phyloP scores from a whole-genome alignment of 2,797 vertebrate genomes.

The Danio jaintianensis region DNA sequence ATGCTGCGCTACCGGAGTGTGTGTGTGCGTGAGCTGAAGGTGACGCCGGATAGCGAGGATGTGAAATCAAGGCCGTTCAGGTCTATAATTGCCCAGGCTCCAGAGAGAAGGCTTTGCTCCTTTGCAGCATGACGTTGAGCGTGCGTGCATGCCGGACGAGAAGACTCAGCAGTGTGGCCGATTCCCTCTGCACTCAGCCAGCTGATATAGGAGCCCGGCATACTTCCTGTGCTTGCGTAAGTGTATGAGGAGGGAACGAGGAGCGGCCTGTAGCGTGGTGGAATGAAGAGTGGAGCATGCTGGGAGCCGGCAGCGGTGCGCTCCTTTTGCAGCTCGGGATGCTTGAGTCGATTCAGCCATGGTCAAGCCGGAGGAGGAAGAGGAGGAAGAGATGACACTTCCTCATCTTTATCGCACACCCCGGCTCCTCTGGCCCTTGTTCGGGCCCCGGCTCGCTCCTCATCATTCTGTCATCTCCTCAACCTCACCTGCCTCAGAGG shows the following conservation, averaged over 20 bases:
- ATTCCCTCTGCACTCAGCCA: slow-evolving; percentile 60
- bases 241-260: slow-evolving; percentile 57
- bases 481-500: slow-evolving; percentile 61
- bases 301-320: slow-evolving; percentile 89
- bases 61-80: slow-evolving; percentile 34
- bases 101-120: slow-evolving; percentile 37
- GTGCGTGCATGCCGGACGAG: slow-evolving; percentile 68
- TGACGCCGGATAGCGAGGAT: slow-evolving; percentile 28
- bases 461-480: slow-evolving; percentile 59
- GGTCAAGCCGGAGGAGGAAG: slow-evolving; percentile 79
- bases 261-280: slow-evolving; percentile 62
- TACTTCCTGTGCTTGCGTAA: slow-evolving; percentile 66
- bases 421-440: slow-evolving; percentile 23
- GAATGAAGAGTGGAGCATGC: slow-evolving; percentile 96
- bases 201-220: slow-evolving; percentile 78
- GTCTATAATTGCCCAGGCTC: slow-evolving; percentile 37
- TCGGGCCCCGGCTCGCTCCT: slow-evolving; percentile 63
- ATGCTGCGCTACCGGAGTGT: slow-evolving; percentile 21
- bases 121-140: slow-evolving; percentile 21
- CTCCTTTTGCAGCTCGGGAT: slow-evolving; percentile 93
- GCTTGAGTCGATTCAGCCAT: slow-evolving; percentile 91
- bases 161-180: slow-evolving; percentile 64
- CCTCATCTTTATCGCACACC: slow-evolving; percentile 45
- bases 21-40: slow-evolving; percentile 35
- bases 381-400: slow-evolving; percentile 57